Evolutionary conservation across 2,797 vertebrate species (phyloP).

Genomic region (Psittacula echo): DNA sequence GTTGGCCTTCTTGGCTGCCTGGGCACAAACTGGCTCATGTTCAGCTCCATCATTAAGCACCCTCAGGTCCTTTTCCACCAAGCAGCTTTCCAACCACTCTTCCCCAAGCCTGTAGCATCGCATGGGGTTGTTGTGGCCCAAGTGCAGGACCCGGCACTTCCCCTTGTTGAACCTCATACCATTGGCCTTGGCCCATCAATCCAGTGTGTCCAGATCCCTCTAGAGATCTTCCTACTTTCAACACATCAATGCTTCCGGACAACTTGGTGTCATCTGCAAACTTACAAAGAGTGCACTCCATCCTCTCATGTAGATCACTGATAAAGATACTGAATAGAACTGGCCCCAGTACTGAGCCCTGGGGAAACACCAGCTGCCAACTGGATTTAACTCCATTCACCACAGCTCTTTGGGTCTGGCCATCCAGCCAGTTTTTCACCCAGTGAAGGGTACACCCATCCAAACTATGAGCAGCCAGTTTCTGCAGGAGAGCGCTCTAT

Average conservation of each 20-base stretch:
- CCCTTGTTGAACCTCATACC: neutral
- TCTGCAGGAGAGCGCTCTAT: neutral
- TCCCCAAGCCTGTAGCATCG: rapidly evolving
- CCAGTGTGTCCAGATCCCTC: neutral
- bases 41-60: neutral
- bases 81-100: neutral
- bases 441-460: neutral
- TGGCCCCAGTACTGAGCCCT: neutral
- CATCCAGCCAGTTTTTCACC: neutral
- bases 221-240: neutral
- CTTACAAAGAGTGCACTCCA: neutral
- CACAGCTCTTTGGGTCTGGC: neutral
- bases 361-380: neutral
- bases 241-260: neutral
- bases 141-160: neutral
- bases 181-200: rapidly evolving
- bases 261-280: neutral
- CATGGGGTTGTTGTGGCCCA: neutral
- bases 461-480: neutral
- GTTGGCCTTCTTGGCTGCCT: neutral
- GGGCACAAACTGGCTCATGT: neutral
- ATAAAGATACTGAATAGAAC: neutral
- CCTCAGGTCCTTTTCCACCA: neutral
- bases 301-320: neutral
- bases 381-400: neutral